phyloP scores from a whole-genome alignment of 2,113 vertebrate species.

The Tetrao urogallus region DNA sequence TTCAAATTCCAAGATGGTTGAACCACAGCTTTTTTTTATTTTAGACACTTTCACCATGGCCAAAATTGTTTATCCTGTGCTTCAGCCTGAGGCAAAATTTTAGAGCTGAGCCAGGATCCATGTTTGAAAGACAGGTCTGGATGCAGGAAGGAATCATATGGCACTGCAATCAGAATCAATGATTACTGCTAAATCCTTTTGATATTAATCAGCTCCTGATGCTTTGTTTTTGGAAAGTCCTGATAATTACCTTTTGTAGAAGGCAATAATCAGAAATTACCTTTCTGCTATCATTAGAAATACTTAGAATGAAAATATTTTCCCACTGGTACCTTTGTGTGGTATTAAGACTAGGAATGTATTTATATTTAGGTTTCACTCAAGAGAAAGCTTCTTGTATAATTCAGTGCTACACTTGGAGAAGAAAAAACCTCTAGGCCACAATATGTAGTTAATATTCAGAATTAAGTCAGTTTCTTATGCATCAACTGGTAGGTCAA shows the following conservation, averaged over 20 bases:
- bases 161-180: background rate
- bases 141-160: background rate
- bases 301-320: conserved; percentile 78
- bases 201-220: background rate
- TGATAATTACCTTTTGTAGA: conserved; percentile 49
- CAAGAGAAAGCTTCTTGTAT: conserved; percentile 82
- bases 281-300: conserved; percentile 66
- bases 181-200: background rate
- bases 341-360: conserved; percentile 74
- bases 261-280: conserved; percentile 61
- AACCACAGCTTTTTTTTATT: background rate
- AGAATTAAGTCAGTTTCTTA: conserved; percentile 85
- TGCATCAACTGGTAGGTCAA: conserved; percentile 94
- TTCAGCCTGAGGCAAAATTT: background rate
- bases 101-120: background rate
- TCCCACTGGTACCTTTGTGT: conserved; percentile 68
- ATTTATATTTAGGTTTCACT: conserved; percentile 83
- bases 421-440: conserved; percentile 87
- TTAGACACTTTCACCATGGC: background rate
- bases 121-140: background rate
- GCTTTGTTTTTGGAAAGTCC: conserved; percentile 53
- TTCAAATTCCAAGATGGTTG: background rate
- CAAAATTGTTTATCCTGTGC: background rate
- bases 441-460: conserved; percentile 87
- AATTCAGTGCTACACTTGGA: conserved; percentile 87